Evolutionary conservation across 2,113 vertebrate genomes (phyloP).

Genomic region (Benitochromis conjunctus): DNA sequence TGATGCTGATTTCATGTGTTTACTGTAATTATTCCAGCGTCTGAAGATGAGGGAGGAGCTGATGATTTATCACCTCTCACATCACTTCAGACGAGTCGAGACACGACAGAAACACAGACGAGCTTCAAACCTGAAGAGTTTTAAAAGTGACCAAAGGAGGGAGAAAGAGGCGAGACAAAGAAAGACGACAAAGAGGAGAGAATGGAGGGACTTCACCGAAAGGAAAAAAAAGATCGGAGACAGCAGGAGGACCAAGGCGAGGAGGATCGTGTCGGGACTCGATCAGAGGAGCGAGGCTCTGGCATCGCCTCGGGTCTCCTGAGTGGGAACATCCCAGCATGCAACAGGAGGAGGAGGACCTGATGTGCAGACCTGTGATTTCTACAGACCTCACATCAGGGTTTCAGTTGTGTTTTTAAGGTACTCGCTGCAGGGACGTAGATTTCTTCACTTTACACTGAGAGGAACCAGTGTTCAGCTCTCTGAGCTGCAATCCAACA

Average conservation of each 20-base stretch:
- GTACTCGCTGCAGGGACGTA: neutral
- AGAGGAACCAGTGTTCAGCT: neutral
- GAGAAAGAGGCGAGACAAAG: neutral
- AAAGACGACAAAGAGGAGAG: neutral
- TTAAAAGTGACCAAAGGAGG: neutral
- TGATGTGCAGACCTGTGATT: neutral
- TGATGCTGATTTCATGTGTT: neutral
- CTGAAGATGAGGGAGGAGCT: neutral
- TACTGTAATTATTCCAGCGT: neutral
- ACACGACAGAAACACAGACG: neutral
- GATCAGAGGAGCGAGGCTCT: neutral
- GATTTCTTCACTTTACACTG: neutral
- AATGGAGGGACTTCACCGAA: neutral
- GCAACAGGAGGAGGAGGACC: neutral
- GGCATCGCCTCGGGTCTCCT: neutral
- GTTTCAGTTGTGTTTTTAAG: neutral
- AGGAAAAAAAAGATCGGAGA: neutral
- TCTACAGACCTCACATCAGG: neutral
- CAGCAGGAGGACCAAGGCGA: neutral
- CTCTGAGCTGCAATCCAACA: neutral
- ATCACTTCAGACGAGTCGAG: neutral
- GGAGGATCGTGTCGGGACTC: neutral
- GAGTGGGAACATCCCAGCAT: slow-evolving; percentile 22
- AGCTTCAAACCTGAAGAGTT: neutral
- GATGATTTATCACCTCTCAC: neutral